Conservation (phyloP, 2,888 invertebrate species). For the Noctuana brunneofusca region DNA sequence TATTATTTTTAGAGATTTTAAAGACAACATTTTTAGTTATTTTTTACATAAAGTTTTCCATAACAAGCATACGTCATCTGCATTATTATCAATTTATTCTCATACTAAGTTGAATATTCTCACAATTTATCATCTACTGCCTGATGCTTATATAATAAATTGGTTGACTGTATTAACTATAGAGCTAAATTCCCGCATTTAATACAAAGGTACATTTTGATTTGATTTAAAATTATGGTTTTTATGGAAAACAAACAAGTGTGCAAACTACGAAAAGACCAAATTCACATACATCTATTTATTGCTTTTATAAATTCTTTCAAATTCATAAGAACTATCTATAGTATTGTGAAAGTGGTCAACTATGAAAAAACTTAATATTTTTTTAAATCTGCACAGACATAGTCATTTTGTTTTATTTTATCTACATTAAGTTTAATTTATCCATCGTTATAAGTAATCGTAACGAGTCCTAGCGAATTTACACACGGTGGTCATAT, state of each 20-base stretch:
- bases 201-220: not conserved
- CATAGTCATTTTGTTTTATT: constrained; percentile 46
- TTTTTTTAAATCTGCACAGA: constrained; percentile 43
- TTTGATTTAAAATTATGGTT: constrained; percentile 1
- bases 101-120: no score
- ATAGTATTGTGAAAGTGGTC: constrained; percentile 24
- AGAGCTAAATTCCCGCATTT: no score
- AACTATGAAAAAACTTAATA: not conserved
- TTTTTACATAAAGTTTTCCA: constrained; percentile 17
- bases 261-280: not conserved
- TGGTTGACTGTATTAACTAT: no score
- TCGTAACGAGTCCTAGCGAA: constrained; percentile 78
- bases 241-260: constrained; percentile 20
- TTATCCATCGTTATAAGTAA: constrained; percentile 52
- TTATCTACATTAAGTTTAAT: constrained; percentile 47
- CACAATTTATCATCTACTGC: no score
- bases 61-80: constrained; percentile 13
- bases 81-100: not conserved
- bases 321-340: not conserved
- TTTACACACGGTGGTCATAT: constrained; percentile 83
- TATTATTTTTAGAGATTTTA: not conserved
- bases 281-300: constrained; percentile 3
- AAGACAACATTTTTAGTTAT: constrained; percentile 4
- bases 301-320: not conserved
- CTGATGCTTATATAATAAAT: no score